Evolutionary conservation across 2,113 vertebrate species (phyloP).

Genomic region (Amphiprion percula): DNA sequence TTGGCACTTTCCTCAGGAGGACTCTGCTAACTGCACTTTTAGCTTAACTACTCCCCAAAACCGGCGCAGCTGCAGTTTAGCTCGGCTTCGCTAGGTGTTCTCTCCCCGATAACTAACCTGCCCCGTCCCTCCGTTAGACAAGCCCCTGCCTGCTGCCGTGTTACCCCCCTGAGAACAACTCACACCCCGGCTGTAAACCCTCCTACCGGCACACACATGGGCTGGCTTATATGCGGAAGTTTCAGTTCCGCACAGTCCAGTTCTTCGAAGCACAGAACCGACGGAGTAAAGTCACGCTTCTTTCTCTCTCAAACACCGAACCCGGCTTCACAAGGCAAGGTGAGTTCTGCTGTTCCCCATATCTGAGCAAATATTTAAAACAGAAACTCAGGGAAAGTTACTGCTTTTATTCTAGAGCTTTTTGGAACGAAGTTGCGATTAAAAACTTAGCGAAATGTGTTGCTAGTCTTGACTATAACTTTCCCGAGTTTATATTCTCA

Average conservation of each 20-base stretch:
- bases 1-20: no score
- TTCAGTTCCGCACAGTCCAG: constrained; percentile 62
- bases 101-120: constrained; percentile 18
- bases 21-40: no score
- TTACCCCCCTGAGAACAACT: neutral
- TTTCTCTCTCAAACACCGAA: constrained; percentile 33
- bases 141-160: constrained; percentile 23
- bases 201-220: constrained; percentile 52
- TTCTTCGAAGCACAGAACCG: constrained; percentile 48
- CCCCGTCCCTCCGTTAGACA: neutral
- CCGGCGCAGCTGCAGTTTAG: no score
- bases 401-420: neutral
- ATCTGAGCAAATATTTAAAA: neutral
- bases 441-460: neutral
- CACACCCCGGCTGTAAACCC: constrained; percentile 35
- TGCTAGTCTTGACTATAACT: no score
- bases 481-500: no score
- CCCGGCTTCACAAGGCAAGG: constrained; percentile 61
- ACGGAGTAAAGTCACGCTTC: constrained; percentile 58
- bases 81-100: no score
- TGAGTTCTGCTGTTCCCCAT: constrained; percentile 28
- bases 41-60: no score
- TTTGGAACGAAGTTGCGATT: neutral
- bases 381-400: accelerated
- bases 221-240: constrained; percentile 79